phyloP scores from a whole-genome alignment of 2,888 invertebrate species.

The Heliconius cydno region DNA sequence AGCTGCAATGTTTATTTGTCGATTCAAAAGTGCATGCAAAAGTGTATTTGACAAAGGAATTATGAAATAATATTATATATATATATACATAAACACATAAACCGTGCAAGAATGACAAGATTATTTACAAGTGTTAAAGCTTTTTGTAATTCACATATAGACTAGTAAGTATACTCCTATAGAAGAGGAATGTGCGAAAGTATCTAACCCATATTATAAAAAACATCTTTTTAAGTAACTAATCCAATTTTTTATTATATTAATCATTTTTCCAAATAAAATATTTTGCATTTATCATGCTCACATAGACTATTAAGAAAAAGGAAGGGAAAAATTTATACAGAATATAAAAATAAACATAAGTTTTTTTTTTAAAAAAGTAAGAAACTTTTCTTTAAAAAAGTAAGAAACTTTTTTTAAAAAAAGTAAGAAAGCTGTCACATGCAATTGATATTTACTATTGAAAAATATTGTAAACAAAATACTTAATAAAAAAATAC shows the following conservation, averaged over 20 bases:
- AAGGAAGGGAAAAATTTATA: not conserved
- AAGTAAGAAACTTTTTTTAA: not conserved
- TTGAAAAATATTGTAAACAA: not conserved
- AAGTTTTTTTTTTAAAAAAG: not conserved
- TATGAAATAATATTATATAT: not conserved
- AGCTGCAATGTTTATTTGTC: no score
- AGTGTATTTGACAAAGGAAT: no score
- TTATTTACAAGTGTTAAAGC: conserved; percentile 21
- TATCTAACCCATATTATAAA: conserved; percentile 35
- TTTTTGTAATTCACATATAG: conserved; percentile 4
- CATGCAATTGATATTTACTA: not conserved
- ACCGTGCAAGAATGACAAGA: not conserved
- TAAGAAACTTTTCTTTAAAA: not conserved
- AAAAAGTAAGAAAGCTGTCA: not conserved
- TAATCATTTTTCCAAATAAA: not conserved
- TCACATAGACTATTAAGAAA: not conserved
- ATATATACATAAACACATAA: not conserved
- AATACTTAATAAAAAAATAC: not conserved
- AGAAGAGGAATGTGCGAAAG: conserved; percentile 81
- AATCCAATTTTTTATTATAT: not conserved
- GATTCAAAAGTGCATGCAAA: no score
- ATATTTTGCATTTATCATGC: not conserved
- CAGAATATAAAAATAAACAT: not conserved
- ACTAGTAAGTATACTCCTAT: conserved; percentile 1
- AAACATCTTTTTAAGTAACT: not conserved